Evolutionary conservation across 2,888 invertebrate species (phyloP), one percentile per base, ranked within the genome.

Genomic region (Plagiodera versicolora): DNA sequence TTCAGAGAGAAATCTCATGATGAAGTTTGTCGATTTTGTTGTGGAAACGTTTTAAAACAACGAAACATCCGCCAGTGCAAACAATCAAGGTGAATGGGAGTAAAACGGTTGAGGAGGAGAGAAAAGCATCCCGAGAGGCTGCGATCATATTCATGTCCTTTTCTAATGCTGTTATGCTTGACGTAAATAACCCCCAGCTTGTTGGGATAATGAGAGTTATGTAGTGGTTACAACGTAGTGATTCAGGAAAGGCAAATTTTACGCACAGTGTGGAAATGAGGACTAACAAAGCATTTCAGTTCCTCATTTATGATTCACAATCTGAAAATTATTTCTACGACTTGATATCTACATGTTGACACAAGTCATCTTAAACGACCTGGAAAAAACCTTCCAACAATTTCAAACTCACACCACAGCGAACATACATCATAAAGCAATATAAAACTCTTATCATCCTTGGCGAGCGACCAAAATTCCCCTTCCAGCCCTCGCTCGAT

Each of bases 101-200:
- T 74, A 75, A 74, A 70, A 73, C 70, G 72, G 72, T 74, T 73
- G 73, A 55, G 72, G 72, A 51, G 55, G 72, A 68, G 74, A 74
- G 76, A 72, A 75, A 75, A 74, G 71, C 73, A 75, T 74, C 75
- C 67, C 63, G 74, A 71, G 76, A 75, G 66, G 69, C 67, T 64
- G 73, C 72, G 75, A 76, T 76, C 75, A 76, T 76, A 77, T 76
- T 76, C 77, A 75, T 76, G 76, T 76, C 75, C 77, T 75, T 74
- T 73, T 72, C 72, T 76, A 76, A 77, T 75, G 75, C 74, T 77
- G 75, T 78, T 73, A 72, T 70, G 68, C 70, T 60, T 46, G 49
- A 57, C 59, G 57, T 61, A 61, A 64, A 61, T 77, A 77, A 75
- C 76, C 71, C 70, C 10, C 73, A 73, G 74, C 73, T 74, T 75